Evolutionary conservation across 2,113 vertebrate genomes (phyloP), one percentile per base, ranked within the genome.

Genomic region (Elaphurus davidianus): DNA sequence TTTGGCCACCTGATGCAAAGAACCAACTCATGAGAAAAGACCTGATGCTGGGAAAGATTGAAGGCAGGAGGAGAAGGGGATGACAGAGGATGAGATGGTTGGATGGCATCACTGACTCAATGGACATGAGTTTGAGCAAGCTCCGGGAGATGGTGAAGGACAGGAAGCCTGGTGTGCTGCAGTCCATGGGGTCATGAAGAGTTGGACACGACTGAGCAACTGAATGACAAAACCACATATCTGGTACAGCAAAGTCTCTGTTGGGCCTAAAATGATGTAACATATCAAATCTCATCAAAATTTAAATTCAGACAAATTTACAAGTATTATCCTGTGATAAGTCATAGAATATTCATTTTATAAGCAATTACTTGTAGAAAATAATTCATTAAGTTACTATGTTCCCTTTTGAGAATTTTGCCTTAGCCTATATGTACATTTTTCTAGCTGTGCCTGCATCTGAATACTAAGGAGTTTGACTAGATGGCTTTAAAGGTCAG

Each of bases 291-390:
- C 13, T 74, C 36, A n/a, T 60, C 54, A 78, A 60, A 90, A 93
- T 43, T 92, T 76, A 95, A 94, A 94, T 27, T 59, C 19, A 79
- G 60, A 87, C 0, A 14, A 95, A 94, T 83, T 93, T 94, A 67
- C 43, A 90, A 43, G 85, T 83, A 79, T 30, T 60, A 43, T 67
- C 28, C 64, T 85, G 36, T n/a, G 11, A 30, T 45, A 94, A 59
- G 4, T n/a, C 47, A 93, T 27, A 78, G 10, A 67, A 52, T 64
- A 10, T 86, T 92, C 17, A 90, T 91, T 96, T 96, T 96, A 17
- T 21, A 95, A 86, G 45, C 16, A 89, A 79, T 93, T 59, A 55
- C 43, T 91, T 97, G 6, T 43, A 55, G 54, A 71, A 97, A 93
- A 78, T 10, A 64, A 91, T 47, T 92, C 54, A 50, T 60, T 60